A percentile compares a stretch with the other conserved stretches of the same genome.
These are phyloP conservation scores for Lasiommata megera DNA, from an alignment of 2,888 invertebrate species.

Conservation along the genomic window DNA sequence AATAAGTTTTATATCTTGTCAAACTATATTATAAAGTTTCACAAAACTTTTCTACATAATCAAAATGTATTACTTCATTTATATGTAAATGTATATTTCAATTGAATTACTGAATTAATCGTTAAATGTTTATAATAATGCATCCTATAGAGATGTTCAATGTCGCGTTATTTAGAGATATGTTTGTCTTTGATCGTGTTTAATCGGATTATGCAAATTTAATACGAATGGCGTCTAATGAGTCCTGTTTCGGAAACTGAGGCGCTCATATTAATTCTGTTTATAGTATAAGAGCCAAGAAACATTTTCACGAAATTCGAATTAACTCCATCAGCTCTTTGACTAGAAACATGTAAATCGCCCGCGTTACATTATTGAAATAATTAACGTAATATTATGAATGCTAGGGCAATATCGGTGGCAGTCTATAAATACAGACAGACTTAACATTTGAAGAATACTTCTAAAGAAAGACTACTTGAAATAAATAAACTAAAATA, in stretches of 20 bases:
- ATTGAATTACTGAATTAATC: background rate
- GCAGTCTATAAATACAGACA: no score
- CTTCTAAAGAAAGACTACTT: no score
- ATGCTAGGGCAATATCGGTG: background rate
- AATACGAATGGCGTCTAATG: slow-evolving; percentile 3
- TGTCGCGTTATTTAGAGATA: background rate
- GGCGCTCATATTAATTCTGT: slow-evolving; percentile 8
- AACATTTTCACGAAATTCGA: no score
- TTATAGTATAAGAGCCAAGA: background rate
- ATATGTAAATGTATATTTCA: no score
- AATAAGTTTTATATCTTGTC: no score
- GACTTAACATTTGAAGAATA: no score
- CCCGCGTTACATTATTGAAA: background rate
- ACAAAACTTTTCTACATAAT: no score
- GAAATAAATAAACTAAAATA: no score
- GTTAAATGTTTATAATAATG: background rate
- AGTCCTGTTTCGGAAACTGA: background rate
- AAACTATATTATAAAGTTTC: no score
- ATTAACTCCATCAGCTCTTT: background rate
- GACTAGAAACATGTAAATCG: background rate
- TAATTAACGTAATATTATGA: background rate
- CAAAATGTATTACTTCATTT: no score
- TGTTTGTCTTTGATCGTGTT: slow-evolving; percentile 1
- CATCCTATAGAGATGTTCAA: background rate
- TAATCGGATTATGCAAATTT: slow-evolving; percentile 8